A percentile compares a stretch with the other conserved stretches of the same genome.
Conservation (phyloP, 2,113 vertebrate genomes). For the Dascyllus trimaculatus region DNA sequence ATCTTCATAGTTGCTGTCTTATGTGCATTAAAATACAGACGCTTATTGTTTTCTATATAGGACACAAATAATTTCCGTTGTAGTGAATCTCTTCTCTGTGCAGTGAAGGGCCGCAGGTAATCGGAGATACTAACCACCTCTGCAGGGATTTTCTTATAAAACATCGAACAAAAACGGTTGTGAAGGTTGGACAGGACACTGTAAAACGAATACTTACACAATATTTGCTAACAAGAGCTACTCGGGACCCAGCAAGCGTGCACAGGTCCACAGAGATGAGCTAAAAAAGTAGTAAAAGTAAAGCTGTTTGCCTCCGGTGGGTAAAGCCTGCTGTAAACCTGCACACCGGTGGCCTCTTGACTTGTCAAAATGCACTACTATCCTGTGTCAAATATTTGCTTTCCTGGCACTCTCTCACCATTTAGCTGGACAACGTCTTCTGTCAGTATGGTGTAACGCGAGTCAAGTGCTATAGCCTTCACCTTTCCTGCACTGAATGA, state of each 20-base stretch:
- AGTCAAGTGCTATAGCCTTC: not conserved
- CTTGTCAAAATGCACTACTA: constrained; percentile 10
- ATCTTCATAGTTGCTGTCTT: not conserved
- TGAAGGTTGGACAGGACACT: constrained; percentile 4
- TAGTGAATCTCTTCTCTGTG: not conserved
- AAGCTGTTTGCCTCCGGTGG: constrained; percentile 6
- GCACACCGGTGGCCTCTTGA: not conserved
- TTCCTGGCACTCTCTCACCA: not conserved
- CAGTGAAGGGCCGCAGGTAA: not conserved
- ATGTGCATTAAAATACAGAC: constrained; percentile 3
- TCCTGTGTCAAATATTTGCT: constrained; percentile 15
- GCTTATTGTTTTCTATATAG: constrained; percentile 12
- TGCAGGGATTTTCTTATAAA: not conserved
- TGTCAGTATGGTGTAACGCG: not conserved
- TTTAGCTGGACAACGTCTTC: not conserved
- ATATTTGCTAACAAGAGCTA: constrained; percentile 9
- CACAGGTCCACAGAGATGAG: constrained; percentile 5
- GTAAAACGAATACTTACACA: not conserved
- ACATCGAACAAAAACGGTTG: constrained; percentile 10
- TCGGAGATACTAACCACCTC: constrained; percentile 19
- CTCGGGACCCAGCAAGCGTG: not conserved
- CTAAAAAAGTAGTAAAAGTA: not conserved
- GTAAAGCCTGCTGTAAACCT: not conserved
- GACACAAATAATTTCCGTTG: not conserved
- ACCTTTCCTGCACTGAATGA: not conserved